Conservation (phyloP, 2,113 vertebrate species). For the Struthidea cinerea region DNA sequence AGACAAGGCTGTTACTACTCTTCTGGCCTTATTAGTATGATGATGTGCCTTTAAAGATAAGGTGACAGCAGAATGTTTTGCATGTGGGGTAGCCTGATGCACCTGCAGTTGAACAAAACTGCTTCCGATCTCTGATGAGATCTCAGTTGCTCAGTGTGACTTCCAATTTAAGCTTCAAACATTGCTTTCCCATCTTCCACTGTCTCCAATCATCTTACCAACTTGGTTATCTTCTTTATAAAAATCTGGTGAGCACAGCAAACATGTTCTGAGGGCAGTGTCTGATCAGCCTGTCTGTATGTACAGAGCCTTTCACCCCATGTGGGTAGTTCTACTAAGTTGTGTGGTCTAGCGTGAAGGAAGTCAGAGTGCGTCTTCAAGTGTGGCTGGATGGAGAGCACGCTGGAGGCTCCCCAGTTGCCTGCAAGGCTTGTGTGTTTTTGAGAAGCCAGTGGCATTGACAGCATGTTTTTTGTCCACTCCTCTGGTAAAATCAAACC, state of each 20-base stretch:
- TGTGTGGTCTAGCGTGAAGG: not conserved
- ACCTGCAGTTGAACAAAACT: not conserved
- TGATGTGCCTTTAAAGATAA: not conserved
- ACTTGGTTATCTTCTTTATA: not conserved
- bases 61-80: not conserved
- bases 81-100: not conserved
- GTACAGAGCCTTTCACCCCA: accelerated
- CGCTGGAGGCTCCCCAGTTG: accelerated
- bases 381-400: not conserved
- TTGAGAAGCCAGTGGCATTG: not conserved
- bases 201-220: not conserved
- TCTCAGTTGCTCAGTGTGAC: not conserved
- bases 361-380: not conserved
- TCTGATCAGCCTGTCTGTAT: not conserved
- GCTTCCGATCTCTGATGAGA: not conserved
- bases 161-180: not conserved
- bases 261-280: accelerated
- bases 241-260: not conserved
- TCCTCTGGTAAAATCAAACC: not conserved
- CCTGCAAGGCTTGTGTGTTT: not conserved
- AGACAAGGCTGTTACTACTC: not conserved
- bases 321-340: not conserved
- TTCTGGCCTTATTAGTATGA: not conserved
- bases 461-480: not conserved
- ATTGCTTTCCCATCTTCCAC: not conserved